Percentiles rank a stretch among this genome's conserved stretches.
phyloP scores from a whole-genome alignment of 37 sponge, comb jelly and placozoan genomes.

The Haliclona indistincta region DNA sequence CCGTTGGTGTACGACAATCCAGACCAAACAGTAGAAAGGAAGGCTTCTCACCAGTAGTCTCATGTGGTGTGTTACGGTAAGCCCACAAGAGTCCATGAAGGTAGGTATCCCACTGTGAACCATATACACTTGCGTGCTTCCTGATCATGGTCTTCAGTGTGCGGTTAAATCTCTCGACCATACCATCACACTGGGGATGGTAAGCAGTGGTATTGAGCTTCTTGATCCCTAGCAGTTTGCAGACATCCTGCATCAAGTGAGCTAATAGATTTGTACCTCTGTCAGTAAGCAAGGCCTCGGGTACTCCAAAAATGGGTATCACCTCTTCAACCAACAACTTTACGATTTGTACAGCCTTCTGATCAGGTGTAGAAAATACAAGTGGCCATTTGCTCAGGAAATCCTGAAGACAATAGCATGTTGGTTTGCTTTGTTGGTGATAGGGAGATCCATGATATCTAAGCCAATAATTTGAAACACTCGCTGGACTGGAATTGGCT shows the following conservation, averaged over 20 bases:
- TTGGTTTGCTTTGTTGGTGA: conserved; percentile 21
- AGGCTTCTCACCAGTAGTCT: conserved; percentile 57
- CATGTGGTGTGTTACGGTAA: conserved; percentile 53
- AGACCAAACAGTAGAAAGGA: conserved; percentile 55
- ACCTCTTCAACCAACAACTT: conserved; percentile 24
- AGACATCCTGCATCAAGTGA: conserved; percentile 43
- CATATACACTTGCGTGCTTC: conserved; percentile 33
- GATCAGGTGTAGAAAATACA: conserved; percentile 54
- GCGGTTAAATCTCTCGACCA: conserved; percentile 49
- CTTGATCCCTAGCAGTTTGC: conserved; percentile 26
- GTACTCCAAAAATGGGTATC: conserved; percentile 41
- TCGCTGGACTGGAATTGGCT: conserved; percentile 32
- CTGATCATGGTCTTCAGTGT: conserved; percentile 45
- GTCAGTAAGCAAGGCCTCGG: conserved; percentile 28
- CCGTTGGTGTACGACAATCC: conserved; percentile 48
- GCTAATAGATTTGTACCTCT: conserved; percentile 45
- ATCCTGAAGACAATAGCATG: conserved; percentile 68
- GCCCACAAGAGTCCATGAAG: conserved; percentile 60
- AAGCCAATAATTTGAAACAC: conserved; percentile 52
- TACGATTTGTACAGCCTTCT: conserved; percentile 40
- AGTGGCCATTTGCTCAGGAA: conserved; percentile 60
- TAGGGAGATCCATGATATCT: conserved; percentile 42
- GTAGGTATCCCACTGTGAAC: conserved; percentile 48
- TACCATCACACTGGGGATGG: conserved; percentile 49
- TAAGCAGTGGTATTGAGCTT: conserved; percentile 58